Conservation (phyloP, 2,797 vertebrate species). For the Rhadinocentrus ornatus region DNA sequence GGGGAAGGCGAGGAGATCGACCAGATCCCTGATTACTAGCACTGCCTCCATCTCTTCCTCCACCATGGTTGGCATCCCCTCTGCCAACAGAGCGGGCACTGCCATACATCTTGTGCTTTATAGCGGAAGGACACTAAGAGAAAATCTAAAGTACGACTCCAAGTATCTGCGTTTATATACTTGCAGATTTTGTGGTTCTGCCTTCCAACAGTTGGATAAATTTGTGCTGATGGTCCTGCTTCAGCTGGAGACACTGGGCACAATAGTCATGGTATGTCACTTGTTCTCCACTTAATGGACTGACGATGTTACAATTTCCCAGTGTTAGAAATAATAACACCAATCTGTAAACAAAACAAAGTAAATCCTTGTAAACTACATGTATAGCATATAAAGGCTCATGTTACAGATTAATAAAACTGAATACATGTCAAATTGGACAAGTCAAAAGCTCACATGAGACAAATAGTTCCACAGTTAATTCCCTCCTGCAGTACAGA, state of each 20-base stretch:
- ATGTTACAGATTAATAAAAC: background rate
- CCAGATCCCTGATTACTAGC: constrained; percentile 90
- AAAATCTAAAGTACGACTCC: constrained; percentile 16
- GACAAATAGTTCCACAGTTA: background rate
- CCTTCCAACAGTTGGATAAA: constrained; percentile 20
- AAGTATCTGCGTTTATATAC: constrained; percentile 2
- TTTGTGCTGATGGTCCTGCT: constrained; percentile 23
- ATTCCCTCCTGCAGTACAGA: constrained; percentile 19
- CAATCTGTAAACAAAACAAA: constrained; percentile 66
- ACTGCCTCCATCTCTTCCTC: constrained; percentile 81
- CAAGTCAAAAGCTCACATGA: background rate
- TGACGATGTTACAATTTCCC: constrained; percentile 20
- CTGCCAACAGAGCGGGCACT: constrained; percentile 96
- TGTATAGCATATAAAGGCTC: background rate
- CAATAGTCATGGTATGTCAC: constrained; percentile 51
- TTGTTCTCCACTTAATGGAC: constrained; percentile 32
- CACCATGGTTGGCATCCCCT: constrained; percentile 90
- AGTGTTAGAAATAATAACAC: constrained; percentile 26
- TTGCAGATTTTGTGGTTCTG: constrained; percentile 10
- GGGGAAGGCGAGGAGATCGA: constrained; percentile 93
- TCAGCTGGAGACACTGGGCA: constrained; percentile 38
- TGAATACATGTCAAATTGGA: background rate
- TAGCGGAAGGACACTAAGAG: constrained; percentile 21
- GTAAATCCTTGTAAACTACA: background rate
- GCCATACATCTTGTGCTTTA: constrained; percentile 89